phyloP scores from a whole-genome alignment of 2,888 invertebrate genomes.

The Dryobota labecula region DNA sequence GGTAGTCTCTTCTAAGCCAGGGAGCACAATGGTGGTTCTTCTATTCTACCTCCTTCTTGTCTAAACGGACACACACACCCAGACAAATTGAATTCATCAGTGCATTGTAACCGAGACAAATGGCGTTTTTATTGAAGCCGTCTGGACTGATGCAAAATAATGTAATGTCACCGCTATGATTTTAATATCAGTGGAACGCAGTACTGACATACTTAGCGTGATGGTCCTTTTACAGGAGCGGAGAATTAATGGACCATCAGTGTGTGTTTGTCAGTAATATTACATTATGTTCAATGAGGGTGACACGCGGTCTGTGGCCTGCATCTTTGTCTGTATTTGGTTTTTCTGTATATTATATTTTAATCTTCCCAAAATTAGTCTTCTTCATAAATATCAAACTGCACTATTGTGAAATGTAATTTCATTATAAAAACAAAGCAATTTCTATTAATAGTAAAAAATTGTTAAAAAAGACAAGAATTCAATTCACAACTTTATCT shows the following conservation, averaged over 20 bases:
- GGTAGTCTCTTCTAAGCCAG: neutral
- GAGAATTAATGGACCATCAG: constrained; percentile 39
- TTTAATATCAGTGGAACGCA: constrained; percentile 51
- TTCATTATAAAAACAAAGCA: neutral
- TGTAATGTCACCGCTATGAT: constrained; percentile 64
- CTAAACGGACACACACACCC: constrained; percentile 44
- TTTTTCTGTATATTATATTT: neutral
- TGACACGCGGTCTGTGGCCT: neutral
- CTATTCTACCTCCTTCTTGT: neutral
- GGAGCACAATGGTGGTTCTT: neutral
- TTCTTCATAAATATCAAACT: neutral
- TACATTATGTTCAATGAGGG: constrained; percentile 15
- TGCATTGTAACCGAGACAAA: constrained; percentile 72
- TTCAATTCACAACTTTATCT: neutral
- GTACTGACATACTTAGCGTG: constrained; percentile 50
- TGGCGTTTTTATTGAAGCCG: constrained; percentile 72
- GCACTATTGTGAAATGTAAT: neutral
- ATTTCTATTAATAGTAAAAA: neutral
- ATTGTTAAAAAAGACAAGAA: neutral
- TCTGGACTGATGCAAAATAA: constrained; percentile 66
- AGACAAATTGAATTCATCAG: constrained; percentile 61
- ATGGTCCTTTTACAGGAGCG: constrained; percentile 26
- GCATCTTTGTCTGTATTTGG: neutral
- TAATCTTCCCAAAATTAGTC: neutral
- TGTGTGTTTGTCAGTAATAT: constrained; percentile 21